Conservation (phyloP, 1,140 invertebrate species). For the Melipona quadrifasciata region DNA sequence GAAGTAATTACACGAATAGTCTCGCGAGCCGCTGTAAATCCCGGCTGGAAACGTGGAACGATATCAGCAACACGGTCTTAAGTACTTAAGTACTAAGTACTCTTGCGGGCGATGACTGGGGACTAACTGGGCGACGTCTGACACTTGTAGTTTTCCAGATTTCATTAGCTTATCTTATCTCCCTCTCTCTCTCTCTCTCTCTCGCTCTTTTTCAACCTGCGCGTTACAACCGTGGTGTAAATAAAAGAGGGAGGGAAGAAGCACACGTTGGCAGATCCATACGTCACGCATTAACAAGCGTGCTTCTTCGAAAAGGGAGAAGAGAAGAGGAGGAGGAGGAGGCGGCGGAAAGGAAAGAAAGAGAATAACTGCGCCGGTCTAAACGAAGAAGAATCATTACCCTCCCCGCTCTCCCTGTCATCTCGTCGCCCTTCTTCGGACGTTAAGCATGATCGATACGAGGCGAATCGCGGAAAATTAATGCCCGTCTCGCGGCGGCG, state of each 20-base stretch:
- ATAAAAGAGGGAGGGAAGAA: neutral
- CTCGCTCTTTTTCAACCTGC: neutral
- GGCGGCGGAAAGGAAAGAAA: neutral
- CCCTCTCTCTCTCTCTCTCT: neutral
- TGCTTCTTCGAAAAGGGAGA: neutral
- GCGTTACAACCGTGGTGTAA: no score
- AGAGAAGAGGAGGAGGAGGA: no score
- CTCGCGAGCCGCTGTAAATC: no score
- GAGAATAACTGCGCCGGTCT: neutral
- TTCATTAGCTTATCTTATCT: neutral
- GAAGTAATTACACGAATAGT: no score
- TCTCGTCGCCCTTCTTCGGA: neutral
- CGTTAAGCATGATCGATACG: conserved; percentile 22
- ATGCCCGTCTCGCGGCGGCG: conserved; percentile 39
- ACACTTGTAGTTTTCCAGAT: neutral
- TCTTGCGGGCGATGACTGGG: neutral
- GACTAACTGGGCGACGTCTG: neutral
- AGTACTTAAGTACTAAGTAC: neutral
- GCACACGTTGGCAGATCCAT: neutral
- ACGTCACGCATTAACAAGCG: conserved; percentile 4
- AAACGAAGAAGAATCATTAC: conserved; percentile 1
- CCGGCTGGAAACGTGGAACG: neutral
- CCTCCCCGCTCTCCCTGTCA: neutral
- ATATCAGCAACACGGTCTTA: neutral
- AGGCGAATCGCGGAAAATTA: conserved; percentile 43